Percentiles rank a stretch among this genome's conserved stretches.
Conservation (phyloP, 2,888 invertebrate genomes). For the Julus scandinavius region DNA sequence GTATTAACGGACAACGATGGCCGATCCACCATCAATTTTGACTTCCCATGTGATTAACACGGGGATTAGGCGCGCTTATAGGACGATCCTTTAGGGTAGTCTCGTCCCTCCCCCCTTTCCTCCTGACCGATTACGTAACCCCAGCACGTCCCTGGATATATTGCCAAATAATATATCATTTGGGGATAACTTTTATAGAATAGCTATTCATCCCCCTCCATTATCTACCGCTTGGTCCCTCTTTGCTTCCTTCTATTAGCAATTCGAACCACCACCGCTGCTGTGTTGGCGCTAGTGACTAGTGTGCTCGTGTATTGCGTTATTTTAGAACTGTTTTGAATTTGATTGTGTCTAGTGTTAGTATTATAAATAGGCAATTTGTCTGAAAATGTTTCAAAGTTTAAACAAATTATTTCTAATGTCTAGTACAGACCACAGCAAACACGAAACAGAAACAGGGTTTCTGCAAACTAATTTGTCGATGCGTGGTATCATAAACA, state of each 20-base stretch:
- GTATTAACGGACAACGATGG: not conserved
- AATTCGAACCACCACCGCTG: no score
- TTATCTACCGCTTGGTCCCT: not conserved
- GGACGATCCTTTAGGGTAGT: not conserved
- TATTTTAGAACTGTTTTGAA: no score
- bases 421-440: no score
- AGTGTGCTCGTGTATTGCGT: no score
- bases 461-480: no score
- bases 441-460: no score
- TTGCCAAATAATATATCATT: constrained; percentile 43
- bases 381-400: no score
- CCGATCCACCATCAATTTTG: constrained; percentile 18
- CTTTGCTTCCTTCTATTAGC: not conserved
- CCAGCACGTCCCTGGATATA: not conserved
- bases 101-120: not conserved
- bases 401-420: no score
- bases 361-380: no score
- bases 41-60: constrained; percentile 44
- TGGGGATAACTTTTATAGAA: not conserved
- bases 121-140: not conserved
- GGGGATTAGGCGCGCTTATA: constrained; percentile 19
- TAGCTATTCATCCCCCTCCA: constrained; percentile 7
- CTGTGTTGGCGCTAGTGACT: no score
- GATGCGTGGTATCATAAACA: no score
- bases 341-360: no score